Percentiles rank a stretch among this genome's conserved stretches.
These are phyloP conservation scores for Epirrhoe tristata DNA, from an alignment of 2,888 invertebrate genomes.

Conservation along the genomic window DNA sequence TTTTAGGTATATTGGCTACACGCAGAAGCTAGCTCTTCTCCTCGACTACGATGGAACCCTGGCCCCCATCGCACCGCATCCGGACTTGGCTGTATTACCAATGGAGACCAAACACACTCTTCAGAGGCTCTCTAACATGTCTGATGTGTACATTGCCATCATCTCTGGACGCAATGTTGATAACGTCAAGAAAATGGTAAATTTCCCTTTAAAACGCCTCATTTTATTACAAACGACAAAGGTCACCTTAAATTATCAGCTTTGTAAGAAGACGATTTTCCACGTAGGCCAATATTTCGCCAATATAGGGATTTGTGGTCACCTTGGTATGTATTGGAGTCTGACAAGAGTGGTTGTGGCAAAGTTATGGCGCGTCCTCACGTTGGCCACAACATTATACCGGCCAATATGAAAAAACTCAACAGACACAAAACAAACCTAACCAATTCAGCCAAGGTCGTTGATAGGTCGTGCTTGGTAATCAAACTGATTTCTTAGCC, in stretches of 20 bases:
- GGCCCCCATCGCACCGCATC: constrained; percentile 95
- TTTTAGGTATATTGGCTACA: constrained; percentile 92
- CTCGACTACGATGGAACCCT: constrained; percentile 96
- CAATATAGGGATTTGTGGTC: too few species aligned
- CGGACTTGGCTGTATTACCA: constrained; percentile 94
- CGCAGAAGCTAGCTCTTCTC: constrained; percentile 93
- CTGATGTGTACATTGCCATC: constrained; percentile 94
- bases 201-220: constrained; percentile 34
- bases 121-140: constrained; percentile 92
- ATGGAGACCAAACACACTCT: constrained; percentile 93
- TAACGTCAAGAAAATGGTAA: constrained; percentile 94
- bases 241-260: background rate
- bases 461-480: too few species aligned
- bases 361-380: too few species aligned
- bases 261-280: too few species aligned
- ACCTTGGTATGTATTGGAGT: too few species aligned
- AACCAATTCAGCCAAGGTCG: too few species aligned
- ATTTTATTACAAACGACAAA: background rate
- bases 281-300: too few species aligned
- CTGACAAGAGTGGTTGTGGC: too few species aligned
- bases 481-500: too few species aligned
- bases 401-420: too few species aligned
- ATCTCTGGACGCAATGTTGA: constrained; percentile 94
- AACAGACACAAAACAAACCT: too few species aligned
- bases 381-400: too few species aligned